phyloP scores from a whole-genome alignment of 2,888 invertebrate genomes.

The Hesperia comma region DNA sequence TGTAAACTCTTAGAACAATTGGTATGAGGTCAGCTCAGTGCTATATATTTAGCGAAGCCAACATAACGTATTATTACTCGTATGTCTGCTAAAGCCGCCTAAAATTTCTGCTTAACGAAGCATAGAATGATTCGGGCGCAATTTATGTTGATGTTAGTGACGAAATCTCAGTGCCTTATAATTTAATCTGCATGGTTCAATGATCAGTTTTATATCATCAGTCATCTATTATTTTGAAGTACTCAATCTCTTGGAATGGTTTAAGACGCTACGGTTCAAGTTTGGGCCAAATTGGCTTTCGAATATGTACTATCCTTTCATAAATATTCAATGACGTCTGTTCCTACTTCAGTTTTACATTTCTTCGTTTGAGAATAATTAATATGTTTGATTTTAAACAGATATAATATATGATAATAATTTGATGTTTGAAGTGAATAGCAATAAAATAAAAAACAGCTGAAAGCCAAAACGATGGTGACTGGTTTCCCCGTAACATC shows the following conservation, averaged over 20 bases:
- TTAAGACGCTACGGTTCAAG: background rate
- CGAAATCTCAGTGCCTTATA: slow-evolving; percentile 22
- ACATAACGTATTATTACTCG: background rate
- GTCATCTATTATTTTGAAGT: slow-evolving; percentile 1
- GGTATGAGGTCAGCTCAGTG: slow-evolving; percentile 1
- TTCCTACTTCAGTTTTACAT: no score
- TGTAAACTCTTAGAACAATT: slow-evolving; percentile 14
- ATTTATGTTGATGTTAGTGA: slow-evolving; percentile 3
- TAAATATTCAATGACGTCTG: no score
- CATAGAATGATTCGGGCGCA: slow-evolving; percentile 8
- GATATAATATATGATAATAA: no score
- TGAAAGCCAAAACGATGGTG: no score
- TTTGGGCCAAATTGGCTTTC: no score
- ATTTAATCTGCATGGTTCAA: slow-evolving; percentile 26
- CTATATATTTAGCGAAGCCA: slow-evolving; percentile 1
- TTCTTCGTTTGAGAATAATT: no score
- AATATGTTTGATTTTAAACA: no score
- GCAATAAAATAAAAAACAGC: no score
- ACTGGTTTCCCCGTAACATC: no score
- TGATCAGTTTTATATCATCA: slow-evolving; percentile 22
- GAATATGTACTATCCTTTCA: no score
- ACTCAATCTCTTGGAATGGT: slow-evolving; percentile 21
- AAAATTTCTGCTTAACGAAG: slow-evolving; percentile 26
- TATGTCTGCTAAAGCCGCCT: slow-evolving; percentile 8
- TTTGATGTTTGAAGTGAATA: no score